Evolutionary conservation across 1,140 invertebrate species (phyloP).

Genomic region (Drosophila kepulauana): DNA sequence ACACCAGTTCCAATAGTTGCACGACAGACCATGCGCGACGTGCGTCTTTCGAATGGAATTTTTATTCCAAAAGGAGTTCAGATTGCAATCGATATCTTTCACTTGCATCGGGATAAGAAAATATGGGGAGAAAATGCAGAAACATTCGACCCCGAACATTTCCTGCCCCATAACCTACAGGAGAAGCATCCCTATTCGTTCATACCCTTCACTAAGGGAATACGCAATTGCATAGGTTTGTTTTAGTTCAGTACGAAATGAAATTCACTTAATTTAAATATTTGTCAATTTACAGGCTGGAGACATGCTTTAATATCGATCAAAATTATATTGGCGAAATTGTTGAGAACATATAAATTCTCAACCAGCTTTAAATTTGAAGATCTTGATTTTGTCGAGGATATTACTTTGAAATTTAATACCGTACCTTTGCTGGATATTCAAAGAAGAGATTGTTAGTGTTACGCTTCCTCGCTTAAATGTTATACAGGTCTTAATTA

Average conservation of each 20-base stretch:
- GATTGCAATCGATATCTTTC: conserved; percentile 65
- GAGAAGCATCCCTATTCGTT: conserved; percentile 74
- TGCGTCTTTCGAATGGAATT: conserved; percentile 63
- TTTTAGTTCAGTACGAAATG: neutral
- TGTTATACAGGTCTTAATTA: no score
- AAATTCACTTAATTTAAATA: neutral
- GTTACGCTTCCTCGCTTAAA: no score
- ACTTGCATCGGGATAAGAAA: conserved; percentile 71
- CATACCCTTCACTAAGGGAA: conserved; percentile 79
- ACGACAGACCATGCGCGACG: conserved; percentile 61
- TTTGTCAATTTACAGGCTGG: conserved; percentile 59
- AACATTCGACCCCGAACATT: conserved; percentile 80
- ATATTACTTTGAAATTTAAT: conserved; percentile 74
- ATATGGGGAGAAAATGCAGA: conserved; percentile 77
- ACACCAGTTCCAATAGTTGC: conserved; percentile 71
- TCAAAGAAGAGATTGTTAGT: conserved; percentile 32
- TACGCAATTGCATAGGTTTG: conserved; percentile 80
- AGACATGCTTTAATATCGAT: conserved; percentile 72
- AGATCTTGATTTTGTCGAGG: conserved; percentile 72
- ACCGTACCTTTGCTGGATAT: conserved; percentile 57
- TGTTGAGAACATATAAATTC: conserved; percentile 72
- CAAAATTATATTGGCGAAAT: conserved; percentile 69
- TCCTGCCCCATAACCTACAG: conserved; percentile 62
- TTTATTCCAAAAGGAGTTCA: conserved; percentile 64
- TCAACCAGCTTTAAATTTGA: conserved; percentile 71